Evolutionary conservation across 2,113 vertebrate genomes (phyloP).

Genomic region (Felis catus): F.catus_Fca126_mat1.0 CM031418.1:110816501-110817000

Average conservation of each 20-base stretch:
- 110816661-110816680: neutral
- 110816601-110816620: neutral
- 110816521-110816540: neutral
- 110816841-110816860: neutral
- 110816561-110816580: neutral
- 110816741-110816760: neutral
- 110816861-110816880: neutral
- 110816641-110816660: neutral
- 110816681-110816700: neutral
- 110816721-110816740: neutral
- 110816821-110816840: conserved; percentile 26
- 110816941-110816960: neutral
- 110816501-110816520: neutral
- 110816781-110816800: neutral
- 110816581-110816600: neutral
- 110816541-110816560: neutral
- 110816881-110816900: neutral
- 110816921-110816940: neutral
- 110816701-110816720: neutral
- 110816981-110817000: too few relatives aligned
- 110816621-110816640: conserved; percentile 12
- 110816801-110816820: neutral
- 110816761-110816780: neutral
- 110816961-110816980: neutral
- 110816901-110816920: neutral